Conservation (phyloP, 2,113 vertebrate species). For the Elephas maximus region DNA sequence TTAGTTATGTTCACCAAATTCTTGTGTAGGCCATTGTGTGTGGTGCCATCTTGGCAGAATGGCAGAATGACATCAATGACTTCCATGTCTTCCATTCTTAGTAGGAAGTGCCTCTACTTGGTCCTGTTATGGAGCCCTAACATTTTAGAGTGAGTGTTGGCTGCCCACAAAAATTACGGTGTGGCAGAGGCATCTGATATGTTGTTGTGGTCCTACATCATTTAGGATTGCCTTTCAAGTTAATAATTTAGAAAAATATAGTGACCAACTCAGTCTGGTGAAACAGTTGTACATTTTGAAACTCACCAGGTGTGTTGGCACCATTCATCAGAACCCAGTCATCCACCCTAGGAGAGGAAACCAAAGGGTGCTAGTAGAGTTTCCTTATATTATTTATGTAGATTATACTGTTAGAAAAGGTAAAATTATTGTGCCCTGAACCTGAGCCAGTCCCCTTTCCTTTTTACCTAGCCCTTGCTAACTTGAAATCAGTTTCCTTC, state of each 20-base stretch:
- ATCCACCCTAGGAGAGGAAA: neutral
- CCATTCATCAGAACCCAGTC: neutral
- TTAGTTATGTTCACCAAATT: neutral
- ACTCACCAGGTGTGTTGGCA: neutral
- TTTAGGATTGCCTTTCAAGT: neutral
- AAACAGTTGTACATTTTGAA: neutral
- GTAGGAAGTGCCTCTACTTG: neutral
- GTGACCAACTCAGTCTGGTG: neutral
- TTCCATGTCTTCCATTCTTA: neutral
- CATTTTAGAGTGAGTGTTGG: neutral
- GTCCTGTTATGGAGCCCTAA: neutral
- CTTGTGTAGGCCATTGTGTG: neutral
- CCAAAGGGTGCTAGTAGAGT: neutral
- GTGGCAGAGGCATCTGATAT: neutral
- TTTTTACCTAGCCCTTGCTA: neutral
- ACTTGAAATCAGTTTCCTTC: constrained; percentile 57
- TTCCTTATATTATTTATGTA: neutral
- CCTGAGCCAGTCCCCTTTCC: neutral
- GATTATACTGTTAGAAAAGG: neutral
- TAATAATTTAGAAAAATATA: neutral
- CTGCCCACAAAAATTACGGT: neutral
- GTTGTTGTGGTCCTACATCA: neutral
- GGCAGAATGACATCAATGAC: neutral
- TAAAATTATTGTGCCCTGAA: neutral
- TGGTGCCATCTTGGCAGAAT: neutral